These are phyloP conservation scores for Brachyptera risi DNA, from an alignment of 2,888 invertebrate genomes.

Conservation along the genomic window DNA sequence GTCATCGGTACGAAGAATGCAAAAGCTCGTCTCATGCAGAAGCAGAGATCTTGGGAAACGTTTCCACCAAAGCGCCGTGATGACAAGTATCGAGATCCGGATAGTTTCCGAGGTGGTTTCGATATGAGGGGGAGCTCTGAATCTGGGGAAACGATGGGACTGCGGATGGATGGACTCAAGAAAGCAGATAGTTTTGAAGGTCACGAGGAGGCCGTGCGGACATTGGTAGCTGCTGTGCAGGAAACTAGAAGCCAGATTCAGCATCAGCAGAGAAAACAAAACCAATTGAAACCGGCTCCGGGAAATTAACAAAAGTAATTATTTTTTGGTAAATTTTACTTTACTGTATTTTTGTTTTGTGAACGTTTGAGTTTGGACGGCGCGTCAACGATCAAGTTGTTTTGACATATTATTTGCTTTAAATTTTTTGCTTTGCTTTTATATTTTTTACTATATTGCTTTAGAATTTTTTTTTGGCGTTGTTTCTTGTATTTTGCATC, in stretches of 20 bases:
- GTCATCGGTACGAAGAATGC: slow-evolving; percentile 44
- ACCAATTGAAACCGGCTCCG: slow-evolving; percentile 38
- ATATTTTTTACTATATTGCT: too few species aligned
- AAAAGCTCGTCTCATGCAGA: slow-evolving; percentile 47
- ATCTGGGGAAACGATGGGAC: slow-evolving; percentile 39
- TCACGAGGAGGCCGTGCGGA: slow-evolving; percentile 63
- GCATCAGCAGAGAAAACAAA: slow-evolving; percentile 44
- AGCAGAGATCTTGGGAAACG: slow-evolving; percentile 61
- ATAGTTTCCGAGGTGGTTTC: slow-evolving; percentile 40
- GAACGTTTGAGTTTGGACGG: too few species aligned
- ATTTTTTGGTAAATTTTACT: too few species aligned
- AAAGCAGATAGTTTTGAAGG: slow-evolving; percentile 66
- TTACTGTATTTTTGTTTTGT: too few species aligned
- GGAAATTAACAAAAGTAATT: slow-evolving; percentile 14
- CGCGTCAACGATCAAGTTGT: too few species aligned
- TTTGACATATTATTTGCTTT: too few species aligned
- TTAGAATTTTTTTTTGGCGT: too few species aligned
- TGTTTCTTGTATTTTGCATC: too few species aligned
- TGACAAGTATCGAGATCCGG: slow-evolving; percentile 36
- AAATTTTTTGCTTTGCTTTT: too few species aligned
- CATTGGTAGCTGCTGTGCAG: slow-evolving; percentile 62
- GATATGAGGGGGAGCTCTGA: slow-evolving; percentile 31
- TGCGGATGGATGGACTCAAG: slow-evolving; percentile 53
- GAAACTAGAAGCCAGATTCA: slow-evolving; percentile 51
- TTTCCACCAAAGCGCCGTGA: slow-evolving; percentile 51